phyloP scores from a whole-genome alignment of 1,140 invertebrate genomes.

The Drosophila nikananu region DNA sequence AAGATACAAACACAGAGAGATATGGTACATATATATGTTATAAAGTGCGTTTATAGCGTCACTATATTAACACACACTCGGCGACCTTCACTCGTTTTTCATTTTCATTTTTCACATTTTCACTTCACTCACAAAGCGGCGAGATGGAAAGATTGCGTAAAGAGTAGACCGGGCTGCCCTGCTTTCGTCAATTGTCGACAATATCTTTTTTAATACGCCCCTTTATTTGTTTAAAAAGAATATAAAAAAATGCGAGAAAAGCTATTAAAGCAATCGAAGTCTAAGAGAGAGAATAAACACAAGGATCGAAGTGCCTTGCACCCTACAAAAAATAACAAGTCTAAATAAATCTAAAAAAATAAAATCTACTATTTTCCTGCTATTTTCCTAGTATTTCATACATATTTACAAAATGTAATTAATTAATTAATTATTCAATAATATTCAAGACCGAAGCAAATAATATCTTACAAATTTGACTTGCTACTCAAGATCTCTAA shows the following conservation, averaged over 20 bases:
- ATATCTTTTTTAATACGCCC: constrained; percentile 74
- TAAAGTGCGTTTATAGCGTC: constrained; percentile 54
- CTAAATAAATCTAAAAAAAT: too few relatives aligned
- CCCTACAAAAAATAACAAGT: background rate
- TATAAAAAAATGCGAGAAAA: constrained; percentile 25
- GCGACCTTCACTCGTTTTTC: constrained; percentile 68
- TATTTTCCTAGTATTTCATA: background rate
- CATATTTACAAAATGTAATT: too few relatives aligned
- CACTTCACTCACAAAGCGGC: constrained; percentile 36
- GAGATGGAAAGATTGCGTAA: constrained; percentile 64
- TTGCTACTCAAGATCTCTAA: background rate
- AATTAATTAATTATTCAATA: background rate
- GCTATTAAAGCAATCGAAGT: constrained; percentile 10
- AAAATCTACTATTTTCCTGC: background rate
- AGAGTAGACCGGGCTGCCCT: constrained; percentile 56
- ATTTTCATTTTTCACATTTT: constrained; percentile 52
- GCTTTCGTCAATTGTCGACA: constrained; percentile 82
- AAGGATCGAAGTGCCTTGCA: background rate
- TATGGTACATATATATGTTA: background rate
- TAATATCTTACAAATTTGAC: background rate
- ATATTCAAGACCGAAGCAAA: background rate
- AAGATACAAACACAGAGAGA: background rate
- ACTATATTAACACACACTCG: constrained; percentile 27
- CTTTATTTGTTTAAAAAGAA: constrained; percentile 70
- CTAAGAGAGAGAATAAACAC: background rate